These are phyloP conservation scores for Motacilla alba DNA, from an alignment of 2,113 vertebrate genomes.

Conservation along the genomic window DNA sequence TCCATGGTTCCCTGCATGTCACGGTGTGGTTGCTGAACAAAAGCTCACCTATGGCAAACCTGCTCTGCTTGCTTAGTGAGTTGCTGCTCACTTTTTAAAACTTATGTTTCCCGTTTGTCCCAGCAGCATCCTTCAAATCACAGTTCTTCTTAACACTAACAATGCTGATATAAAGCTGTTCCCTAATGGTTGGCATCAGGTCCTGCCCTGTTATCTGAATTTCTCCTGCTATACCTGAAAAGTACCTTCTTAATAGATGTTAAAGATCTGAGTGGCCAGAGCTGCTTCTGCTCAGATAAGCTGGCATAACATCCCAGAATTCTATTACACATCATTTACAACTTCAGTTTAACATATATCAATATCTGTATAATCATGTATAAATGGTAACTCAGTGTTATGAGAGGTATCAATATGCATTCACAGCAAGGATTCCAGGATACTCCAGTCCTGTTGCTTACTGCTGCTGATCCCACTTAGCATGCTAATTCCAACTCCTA, in stretches of 20 bases:
- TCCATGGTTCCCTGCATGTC: not conserved
- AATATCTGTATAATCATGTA: not conserved
- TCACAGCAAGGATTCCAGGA: not conserved
- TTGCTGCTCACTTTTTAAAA: not conserved
- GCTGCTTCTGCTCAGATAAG: not conserved
- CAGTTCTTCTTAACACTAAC: not conserved
- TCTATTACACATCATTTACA: not conserved
- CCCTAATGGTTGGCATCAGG: not conserved
- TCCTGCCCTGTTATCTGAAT: not conserved
- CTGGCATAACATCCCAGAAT: not conserved
- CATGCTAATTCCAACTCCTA: constrained; percentile 42
- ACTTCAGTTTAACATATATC: not conserved
- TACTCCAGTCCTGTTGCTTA: not conserved
- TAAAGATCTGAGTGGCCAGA: not conserved
- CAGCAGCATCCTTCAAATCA: not conserved
- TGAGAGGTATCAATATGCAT: not conserved
- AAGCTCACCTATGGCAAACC: not conserved
- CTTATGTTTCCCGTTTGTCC: not conserved
- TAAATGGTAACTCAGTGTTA: not conserved
- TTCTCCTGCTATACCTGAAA: not conserved
- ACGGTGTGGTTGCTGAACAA: not conserved
- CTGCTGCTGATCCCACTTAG: constrained; percentile 10
- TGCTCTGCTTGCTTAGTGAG: not conserved
- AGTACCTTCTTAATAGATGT: not conserved
- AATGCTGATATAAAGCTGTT: not conserved